phyloP scores from a whole-genome alignment of 2,888 invertebrate species.

The Anthophora plumipes region DNA sequence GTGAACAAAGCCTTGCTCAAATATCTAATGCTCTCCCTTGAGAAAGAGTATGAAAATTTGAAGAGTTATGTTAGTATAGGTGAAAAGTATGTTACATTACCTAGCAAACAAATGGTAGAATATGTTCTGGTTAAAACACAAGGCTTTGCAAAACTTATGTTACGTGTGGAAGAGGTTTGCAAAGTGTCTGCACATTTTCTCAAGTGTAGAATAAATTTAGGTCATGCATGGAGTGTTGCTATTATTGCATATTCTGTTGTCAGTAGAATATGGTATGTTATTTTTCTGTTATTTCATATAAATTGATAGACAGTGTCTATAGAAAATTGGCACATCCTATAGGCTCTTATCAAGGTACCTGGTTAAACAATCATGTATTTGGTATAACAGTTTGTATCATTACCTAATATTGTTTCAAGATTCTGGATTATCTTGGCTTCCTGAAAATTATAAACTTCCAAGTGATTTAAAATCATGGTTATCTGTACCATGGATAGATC shows the following conservation, averaged over 20 bases:
- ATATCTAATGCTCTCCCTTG: conserved; percentile 85
- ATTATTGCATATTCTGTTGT: conserved; percentile 86
- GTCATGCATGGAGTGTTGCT: conserved; percentile 87
- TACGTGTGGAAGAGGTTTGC: conserved; percentile 85
- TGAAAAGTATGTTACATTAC: conserved; percentile 82
- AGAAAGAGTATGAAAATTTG: conserved; percentile 83
- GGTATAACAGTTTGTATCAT: conserved; percentile 85
- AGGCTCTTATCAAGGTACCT: conserved; percentile 85
- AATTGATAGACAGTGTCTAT: neutral
- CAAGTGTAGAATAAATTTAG: conserved; percentile 85
- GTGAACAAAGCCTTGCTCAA: conserved; percentile 86
- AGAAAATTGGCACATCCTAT: conserved; percentile 1
- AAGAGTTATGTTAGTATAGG: conserved; percentile 71
- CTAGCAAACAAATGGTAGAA: conserved; percentile 87
- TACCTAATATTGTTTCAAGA: conserved; percentile 83
- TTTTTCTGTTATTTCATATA: conserved; percentile 3
- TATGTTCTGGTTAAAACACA: conserved; percentile 86
- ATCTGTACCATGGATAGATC: conserved; percentile 85
- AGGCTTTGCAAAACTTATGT: conserved; percentile 86
- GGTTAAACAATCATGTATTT: conserved; percentile 85
- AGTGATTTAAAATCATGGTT: conserved; percentile 85
- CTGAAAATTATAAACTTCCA: conserved; percentile 85
- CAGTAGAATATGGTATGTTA: conserved; percentile 86
- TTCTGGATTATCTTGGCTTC: conserved; percentile 86
- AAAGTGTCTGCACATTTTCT: conserved; percentile 86